phyloP scores from a whole-genome alignment of 2,888 invertebrate species.

The Blastobasis adustella region DNA sequence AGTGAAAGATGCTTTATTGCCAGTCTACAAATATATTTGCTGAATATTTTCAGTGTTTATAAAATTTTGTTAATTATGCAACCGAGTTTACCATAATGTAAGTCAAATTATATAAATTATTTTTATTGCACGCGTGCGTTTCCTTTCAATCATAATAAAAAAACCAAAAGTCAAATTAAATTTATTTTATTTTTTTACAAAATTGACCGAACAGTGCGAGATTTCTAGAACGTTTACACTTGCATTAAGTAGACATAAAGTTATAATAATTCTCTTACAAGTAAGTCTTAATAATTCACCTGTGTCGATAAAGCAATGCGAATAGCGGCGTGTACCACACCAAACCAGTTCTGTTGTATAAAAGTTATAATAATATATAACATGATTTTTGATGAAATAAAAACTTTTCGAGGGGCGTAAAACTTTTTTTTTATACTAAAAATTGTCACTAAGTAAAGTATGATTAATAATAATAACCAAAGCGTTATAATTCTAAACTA shows the following conservation, averaged over 20 bases:
- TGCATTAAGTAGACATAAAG: conserved; percentile 75
- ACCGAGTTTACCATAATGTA: conserved; percentile 69
- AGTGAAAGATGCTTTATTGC: conserved; percentile 68
- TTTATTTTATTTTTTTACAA: conserved; percentile 73
- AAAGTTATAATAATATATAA: conserved; percentile 37
- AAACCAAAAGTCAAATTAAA: conserved; percentile 57
- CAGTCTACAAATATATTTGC: conserved; percentile 67
- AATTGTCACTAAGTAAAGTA: conserved; percentile 68
- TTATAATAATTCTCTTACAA: conserved; percentile 70
- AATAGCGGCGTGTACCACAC: conserved; percentile 41
- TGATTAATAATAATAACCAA: conserved; percentile 69
- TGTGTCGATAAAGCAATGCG: conserved; percentile 65
- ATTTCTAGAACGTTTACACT: conserved; percentile 75
- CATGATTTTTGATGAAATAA: conserved; percentile 55
- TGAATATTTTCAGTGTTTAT: conserved; percentile 73
- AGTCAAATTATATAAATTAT: conserved; percentile 73
- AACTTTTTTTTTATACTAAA: conserved; percentile 40
- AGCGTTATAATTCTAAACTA: conserved; percentile 64
- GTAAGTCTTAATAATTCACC: conserved; percentile 71
- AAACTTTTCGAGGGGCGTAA: conserved; percentile 38
- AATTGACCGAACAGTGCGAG: conserved; percentile 76
- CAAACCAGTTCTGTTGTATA: conserved; percentile 48
- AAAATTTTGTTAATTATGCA: conserved; percentile 70
- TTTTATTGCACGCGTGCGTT: conserved; percentile 62
- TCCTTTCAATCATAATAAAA: conserved; percentile 40